Evolutionary conservation across 2,888 invertebrate genomes (phyloP), one percentile per base, ranked within the genome.

Genomic region (Drosophila mulleri): DNA sequence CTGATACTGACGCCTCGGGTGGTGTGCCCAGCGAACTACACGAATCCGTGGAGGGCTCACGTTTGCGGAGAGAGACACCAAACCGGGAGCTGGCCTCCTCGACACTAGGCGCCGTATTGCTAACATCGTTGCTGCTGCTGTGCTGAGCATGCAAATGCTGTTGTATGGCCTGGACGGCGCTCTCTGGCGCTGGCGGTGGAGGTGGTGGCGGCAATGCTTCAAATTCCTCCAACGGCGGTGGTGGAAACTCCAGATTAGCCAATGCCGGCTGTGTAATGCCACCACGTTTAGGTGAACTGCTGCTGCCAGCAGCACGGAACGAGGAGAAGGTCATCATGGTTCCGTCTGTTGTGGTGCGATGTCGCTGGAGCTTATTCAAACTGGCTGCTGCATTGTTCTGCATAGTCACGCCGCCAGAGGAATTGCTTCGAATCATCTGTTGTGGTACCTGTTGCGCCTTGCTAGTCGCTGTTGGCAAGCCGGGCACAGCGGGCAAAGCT

Each of bases 341-440:
- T 56, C 93, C 93, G 70, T 94, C 95, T 20, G 94, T 93, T 74
- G 94, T 93, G 53, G 93, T 94, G 73, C 94, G 93, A 87, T 93
- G 94, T 18, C 94, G 93, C 72, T 94, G 94, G 80, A 95, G 93
- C 68, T 95, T 95, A 71, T 92, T 93, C 2, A 93, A 77, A 75
- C 95, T 94, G 62, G 94, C 94, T 1, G 95, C 94, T 20, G 95
- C 95, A 61, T 95, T 95, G 82, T 94, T 94, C 35, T 94, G 95
- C 78, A 94, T 94, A 1, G 95, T 96, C 12, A 96, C 96, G 11
- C 97, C 97, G 53, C 97, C 96, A 0, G 97, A 97, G 0, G 97
- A 97, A 93, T 97, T 98, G 88, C 97, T 97, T 44, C 97, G 95
- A 71, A 97, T 97, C 97, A 98, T 98, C 93, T 97, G 97, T 20